Evolutionary conservation across 37 sponge, comb jelly and placozoan species (phyloP).

Genomic region (Ephydatia muelleri): DNA sequence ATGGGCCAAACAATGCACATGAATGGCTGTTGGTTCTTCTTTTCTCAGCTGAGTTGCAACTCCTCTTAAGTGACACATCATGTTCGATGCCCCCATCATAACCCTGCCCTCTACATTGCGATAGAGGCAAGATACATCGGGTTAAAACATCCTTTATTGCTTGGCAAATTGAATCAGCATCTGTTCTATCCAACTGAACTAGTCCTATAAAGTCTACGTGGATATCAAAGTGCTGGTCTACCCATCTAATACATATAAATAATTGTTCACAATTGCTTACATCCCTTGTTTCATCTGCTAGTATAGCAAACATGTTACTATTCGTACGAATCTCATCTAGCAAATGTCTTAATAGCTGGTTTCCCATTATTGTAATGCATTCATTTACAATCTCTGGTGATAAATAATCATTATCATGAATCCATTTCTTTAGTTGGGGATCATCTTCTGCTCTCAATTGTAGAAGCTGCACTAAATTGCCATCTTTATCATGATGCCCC

Average conservation of each 20-base stretch:
- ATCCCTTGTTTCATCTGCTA: constrained; percentile 43
- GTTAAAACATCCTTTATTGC: constrained; percentile 63
- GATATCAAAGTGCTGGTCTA: constrained; percentile 31
- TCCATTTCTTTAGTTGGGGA: constrained; percentile 9
- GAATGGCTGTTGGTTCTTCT: constrained; percentile 51
- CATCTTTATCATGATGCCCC: constrained; percentile 47
- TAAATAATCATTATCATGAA: constrained; percentile 17
- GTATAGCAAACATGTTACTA: constrained; percentile 5
- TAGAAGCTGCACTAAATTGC: constrained; percentile 37
- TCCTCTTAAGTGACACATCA: constrained; percentile 30
- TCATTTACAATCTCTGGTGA: constrained; percentile 37
- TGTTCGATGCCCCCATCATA: constrained; percentile 56
- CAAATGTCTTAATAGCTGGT: constrained; percentile 3
- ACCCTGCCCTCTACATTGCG: constrained; percentile 53
- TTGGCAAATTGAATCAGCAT: constrained; percentile 35
- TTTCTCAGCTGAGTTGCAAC: constrained; percentile 41
- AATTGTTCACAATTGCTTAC: constrained; percentile 18
- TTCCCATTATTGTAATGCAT: constrained; percentile 37
- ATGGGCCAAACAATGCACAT: constrained; percentile 66
- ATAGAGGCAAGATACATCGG: constrained; percentile 55
- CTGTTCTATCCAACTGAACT: constrained; percentile 32
- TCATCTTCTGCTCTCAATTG: constrained; percentile 9
- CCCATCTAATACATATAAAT: constrained; percentile 35
- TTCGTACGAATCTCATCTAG: constrained; percentile 5
- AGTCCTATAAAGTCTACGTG: constrained; percentile 39